Evolutionary conservation across 2,797 vertebrate species (phyloP), one percentile per base, ranked within the genome.

Genomic region (Falco columbarius): DNA sequence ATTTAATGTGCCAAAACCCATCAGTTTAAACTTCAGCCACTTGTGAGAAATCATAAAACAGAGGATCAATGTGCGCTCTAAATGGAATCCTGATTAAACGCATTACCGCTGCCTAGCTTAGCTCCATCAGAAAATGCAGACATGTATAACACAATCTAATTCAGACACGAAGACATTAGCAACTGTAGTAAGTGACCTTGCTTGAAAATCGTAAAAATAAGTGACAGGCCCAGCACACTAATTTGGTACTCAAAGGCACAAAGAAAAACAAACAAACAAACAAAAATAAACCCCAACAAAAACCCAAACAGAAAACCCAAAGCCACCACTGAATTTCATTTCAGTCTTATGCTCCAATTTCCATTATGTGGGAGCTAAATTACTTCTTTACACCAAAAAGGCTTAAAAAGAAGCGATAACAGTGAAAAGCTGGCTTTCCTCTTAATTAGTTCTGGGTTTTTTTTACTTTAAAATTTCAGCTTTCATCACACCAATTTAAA

Each of bases 21-120:
- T 27, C 59, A 67, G 59, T 72, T 80, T 70, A 91, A 26, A 82
- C 92, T 93, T 75, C 86, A 85, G 29, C 36, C 19, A 14, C 46
- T 71, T 82, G 52, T 76, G 26, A 92, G 93, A 93, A 91, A 96
- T 74, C 81, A 73, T 63, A 85, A 86, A 83, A 67, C 71, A 88
- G 55, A 85, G 61, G 65, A 89, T 79, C 79, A 71, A 34, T 23
- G 47, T 38, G 56, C 10, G 4, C 12, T 89, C 49, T 75, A 68
- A 85, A 92, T 8, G 32, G 36, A 91, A 59, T 24, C 32, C 82
- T 85, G 79, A 94, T 54, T 92, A 81, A 90, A 82, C 19, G 56
- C 75, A 47, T 40, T 49, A 59, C 44, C 81, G 72, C 47, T 8
- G 5, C 34, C 34, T 23, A 63, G 54, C 40, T 93, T 38, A 91